Evolutionary conservation across 2,888 invertebrate genomes (phyloP), one percentile per base, ranked within the genome.

Genomic region (Aspidiotus rigidus): DNA sequence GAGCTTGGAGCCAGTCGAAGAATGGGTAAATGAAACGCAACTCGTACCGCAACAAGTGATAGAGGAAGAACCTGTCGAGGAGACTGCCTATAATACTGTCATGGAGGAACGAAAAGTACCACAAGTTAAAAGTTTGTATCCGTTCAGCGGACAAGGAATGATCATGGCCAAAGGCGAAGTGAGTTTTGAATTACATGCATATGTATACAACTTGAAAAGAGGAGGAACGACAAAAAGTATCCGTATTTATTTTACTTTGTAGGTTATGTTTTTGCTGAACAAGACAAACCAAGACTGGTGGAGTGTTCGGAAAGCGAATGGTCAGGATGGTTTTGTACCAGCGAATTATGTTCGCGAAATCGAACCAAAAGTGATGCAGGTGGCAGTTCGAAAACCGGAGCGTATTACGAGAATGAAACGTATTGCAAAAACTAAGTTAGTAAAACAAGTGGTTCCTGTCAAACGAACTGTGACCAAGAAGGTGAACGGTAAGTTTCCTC

Each of bases 221-320:
- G n/a, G 28, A 28, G 28, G 28, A 28, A 28, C 28, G 28, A 28
- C 28, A 28, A 3, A 28, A 1, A 28, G 28, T 28, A 28, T 28
- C 28, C 28, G 28, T n/a, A n/a, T 28, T 28, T 28, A 28, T 28
- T 28, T 28, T 28, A 28, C 28, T 28, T 28, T 64, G 39, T 75
- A 83, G 80, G 82, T 87, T 2, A 91, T 98, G 90, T 88, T 93
- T 76, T 82, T 99, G 1, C 83, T 98, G 72, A 93, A 90, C 77
- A 94, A 94, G 80, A 95, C 93, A 8, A 98, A 97, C 80, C 87
- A 89, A 0, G 99, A 99, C 78, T 98, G 98, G 98, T 99, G 99
- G 99, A 93, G 93, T 75, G 92, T 97, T n/a, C 83, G 94, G 13
- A 93, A 93, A 78, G 86, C 87, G 0, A 93, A 92, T 76, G 90